Evolutionary conservation across 1,140 invertebrate genomes (phyloP).

Genomic region (Adoxophyes honmai): DNA sequence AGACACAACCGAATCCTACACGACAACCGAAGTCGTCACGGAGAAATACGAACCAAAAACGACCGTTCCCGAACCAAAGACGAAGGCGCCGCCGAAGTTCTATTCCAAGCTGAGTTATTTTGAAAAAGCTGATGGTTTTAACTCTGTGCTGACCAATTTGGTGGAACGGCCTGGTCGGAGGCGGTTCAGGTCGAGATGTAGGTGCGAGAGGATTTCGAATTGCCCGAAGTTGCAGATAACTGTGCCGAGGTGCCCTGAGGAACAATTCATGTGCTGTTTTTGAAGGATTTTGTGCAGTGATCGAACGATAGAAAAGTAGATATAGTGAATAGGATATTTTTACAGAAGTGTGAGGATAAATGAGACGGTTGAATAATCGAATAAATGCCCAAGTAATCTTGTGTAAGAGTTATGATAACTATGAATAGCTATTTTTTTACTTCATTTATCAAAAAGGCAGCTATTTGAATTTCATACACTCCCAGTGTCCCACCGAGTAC

Average conservation of each 20-base stretch:
- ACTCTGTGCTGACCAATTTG: constrained; percentile 32
- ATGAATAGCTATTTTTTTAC: too few species aligned
- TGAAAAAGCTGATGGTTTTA: constrained; percentile 27
- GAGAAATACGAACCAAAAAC: constrained; percentile 25
- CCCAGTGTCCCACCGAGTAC: too few species aligned
- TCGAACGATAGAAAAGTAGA: too few species aligned
- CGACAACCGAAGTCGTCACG: constrained; percentile 21
- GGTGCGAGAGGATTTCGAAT: constrained; percentile 72
- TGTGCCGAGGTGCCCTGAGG: constrained; percentile 67
- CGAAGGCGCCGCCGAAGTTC: constrained; percentile 33
- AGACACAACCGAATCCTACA: constrained; percentile 22
- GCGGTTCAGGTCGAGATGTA: constrained; percentile 57
- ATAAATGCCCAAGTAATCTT: too few species aligned
- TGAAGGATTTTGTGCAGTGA: too few species aligned
- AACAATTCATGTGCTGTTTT: constrained; percentile 72
- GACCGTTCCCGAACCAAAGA: constrained; percentile 13
- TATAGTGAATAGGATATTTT: too few species aligned
- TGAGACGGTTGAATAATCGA: too few species aligned
- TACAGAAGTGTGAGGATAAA: too few species aligned
- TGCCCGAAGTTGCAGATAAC: constrained; percentile 70
- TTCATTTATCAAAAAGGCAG: too few species aligned
- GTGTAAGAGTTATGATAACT: too few species aligned
- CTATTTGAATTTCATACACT: too few species aligned
- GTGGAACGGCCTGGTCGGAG: constrained; percentile 38
- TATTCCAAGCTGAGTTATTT: constrained; percentile 50